These are phyloP conservation scores for Hypselothyrea guttata DNA, from an alignment of 2,888 invertebrate species.

Conservation along the genomic window DNA sequence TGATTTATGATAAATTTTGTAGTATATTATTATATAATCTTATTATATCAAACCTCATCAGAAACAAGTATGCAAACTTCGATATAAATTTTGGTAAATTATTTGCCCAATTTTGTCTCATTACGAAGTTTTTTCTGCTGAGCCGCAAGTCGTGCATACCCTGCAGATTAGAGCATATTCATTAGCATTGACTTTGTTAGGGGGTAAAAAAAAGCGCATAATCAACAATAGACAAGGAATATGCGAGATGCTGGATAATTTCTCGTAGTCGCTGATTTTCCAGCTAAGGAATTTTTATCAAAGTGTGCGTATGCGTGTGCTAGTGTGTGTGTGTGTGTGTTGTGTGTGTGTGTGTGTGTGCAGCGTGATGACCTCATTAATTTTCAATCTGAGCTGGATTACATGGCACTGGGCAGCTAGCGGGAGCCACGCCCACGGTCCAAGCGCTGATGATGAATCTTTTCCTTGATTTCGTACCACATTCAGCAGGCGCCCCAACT, in stretches of 20 bases:
- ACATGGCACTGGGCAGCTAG: conserved; percentile 52
- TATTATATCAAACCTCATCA: no score
- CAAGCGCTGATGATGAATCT: conserved; percentile 70
- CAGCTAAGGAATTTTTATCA: conserved; percentile 33
- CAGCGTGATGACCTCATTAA: conserved; percentile 79
- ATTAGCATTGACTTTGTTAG: conserved; percentile 39
- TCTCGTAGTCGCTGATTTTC: conserved; percentile 47
- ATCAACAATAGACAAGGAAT: conserved; percentile 40
- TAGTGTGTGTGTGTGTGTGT: conserved; percentile 18
- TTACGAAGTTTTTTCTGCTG: no score
- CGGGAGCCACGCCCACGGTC: conserved; percentile 34
- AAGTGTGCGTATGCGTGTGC: neutral
- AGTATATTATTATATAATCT: no score
- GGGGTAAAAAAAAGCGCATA: conserved; percentile 14
- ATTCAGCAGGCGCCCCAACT: conserved; percentile 26
- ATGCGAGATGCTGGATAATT: conserved; percentile 32
- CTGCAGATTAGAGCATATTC: neutral
- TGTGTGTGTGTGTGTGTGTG: conserved; percentile 46
- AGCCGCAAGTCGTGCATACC: conserved; percentile 13
- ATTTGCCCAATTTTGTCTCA: no score
- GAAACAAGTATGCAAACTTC: no score
- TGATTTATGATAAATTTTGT: no score
- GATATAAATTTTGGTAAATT: no score
- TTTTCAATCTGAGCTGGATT: conserved; percentile 80
- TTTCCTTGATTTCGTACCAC: conserved; percentile 48